Evolutionary conservation across 2,113 vertebrate genomes (phyloP).

Genomic region (Daboia siamensis): DNA sequence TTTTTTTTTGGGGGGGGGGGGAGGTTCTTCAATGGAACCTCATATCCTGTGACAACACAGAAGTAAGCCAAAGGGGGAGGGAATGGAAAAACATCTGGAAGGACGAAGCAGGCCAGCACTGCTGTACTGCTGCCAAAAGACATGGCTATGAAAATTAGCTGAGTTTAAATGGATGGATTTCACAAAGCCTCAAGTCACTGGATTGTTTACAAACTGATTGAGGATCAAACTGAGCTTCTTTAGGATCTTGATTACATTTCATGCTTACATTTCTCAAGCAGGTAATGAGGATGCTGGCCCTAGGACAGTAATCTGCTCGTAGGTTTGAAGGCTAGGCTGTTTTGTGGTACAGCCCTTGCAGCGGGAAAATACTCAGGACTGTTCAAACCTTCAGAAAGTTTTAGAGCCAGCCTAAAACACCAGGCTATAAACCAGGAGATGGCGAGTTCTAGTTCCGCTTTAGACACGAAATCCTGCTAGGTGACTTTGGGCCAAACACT

Average conservation of each 20-base stretch:
- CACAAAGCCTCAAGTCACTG: background rate
- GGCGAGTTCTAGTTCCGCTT: too few relatives aligned
- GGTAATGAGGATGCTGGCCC: background rate
- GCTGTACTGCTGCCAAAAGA: background rate
- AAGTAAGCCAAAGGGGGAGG: background rate
- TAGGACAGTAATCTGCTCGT: background rate
- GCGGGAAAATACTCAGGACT: background rate
- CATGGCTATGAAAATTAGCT: background rate
- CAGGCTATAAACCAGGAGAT: too few relatives aligned
- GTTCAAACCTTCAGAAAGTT: background rate
- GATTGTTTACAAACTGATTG: background rate
- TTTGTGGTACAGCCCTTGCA: background rate
- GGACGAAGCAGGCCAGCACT: background rate
- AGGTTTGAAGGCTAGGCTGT: background rate
- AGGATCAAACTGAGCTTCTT: background rate
- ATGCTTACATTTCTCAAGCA: background rate
- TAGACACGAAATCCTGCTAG: too few relatives aligned
- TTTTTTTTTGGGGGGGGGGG: background rate
- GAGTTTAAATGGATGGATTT: background rate
- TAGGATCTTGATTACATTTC: background rate
- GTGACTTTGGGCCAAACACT: too few relatives aligned
- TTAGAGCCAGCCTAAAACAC: too few relatives aligned
- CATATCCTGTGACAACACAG: background rate
- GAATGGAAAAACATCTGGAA: background rate
- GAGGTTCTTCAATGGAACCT: background rate